Percentiles rank a stretch among this genome's conserved stretches.
These are phyloP conservation scores for Microctenopoma lineatum DNA, from an alignment of 2,797 vertebrate genomes.

Conservation along the genomic window DNA sequence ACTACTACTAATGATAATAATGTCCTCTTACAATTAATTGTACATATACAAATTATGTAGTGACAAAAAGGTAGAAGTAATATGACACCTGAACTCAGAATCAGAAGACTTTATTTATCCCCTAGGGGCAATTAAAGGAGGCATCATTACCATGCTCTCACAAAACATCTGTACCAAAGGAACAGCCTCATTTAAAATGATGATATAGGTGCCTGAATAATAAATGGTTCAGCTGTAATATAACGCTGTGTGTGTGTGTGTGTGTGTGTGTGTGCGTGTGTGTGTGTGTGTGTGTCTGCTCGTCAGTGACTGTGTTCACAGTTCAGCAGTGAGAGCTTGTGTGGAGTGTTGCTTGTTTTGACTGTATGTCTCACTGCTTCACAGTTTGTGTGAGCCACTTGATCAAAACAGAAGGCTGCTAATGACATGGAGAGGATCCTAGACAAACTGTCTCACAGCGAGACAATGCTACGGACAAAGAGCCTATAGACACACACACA, in stretches of 20 bases:
- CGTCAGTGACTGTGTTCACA: slow-evolving; percentile 30
- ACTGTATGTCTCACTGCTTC: slow-evolving; percentile 38
- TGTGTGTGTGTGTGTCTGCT: not conserved
- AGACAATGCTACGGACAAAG: slow-evolving; percentile 34
- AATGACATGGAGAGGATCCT: slow-evolving; percentile 55
- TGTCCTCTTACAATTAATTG: slow-evolving; percentile 3
- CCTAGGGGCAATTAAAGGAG: too few species aligned
- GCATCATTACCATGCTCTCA: not conserved
- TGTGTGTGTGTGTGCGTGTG: too few species aligned
- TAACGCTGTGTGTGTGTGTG: not conserved
- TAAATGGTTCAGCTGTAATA: not conserved
- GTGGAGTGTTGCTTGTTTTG: slow-evolving; percentile 42
- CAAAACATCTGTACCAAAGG: not conserved
- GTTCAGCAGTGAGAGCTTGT: slow-evolving; percentile 12
- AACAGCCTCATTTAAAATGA: not conserved
- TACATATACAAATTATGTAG: not conserved
- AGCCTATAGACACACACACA: slow-evolving; percentile 25
- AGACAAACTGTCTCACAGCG: slow-evolving; percentile 35
- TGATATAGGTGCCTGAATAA: not conserved
- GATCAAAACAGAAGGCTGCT: slow-evolving; percentile 59
- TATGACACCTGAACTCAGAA: too few species aligned
- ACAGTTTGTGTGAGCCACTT: slow-evolving; percentile 34
- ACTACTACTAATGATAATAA: too few species aligned
- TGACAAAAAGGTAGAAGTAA: not conserved
- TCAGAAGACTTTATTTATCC: too few species aligned